Evolutionary conservation across 2,888 invertebrate genomes (phyloP), one percentile per base, ranked within the genome.

Genomic region (Agrypnus murinus): DNA sequence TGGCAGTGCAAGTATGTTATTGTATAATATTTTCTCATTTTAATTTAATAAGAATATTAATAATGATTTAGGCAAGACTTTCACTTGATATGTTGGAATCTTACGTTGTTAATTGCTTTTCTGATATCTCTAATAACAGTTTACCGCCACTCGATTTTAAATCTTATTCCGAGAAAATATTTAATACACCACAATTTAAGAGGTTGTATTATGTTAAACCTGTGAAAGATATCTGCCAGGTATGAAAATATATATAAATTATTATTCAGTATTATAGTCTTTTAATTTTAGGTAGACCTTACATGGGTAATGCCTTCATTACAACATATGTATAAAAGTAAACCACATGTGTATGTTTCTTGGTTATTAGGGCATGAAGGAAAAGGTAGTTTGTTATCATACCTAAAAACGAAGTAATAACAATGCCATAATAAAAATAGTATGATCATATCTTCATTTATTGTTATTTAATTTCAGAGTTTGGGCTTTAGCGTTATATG

Each of bases 281-380:
- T 46, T 48, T 12, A 10, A 48, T 69, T 78, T 72, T 80, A 88
- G 85, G 76, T 93, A 53, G 87, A 89, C 73, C 79, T 93, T n/a
- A 89, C 87, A 43, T 93, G 92, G 92, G 85, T 88, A 1, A 84
- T 92, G 77, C 92, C 92, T 6, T 86, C 91, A 6, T 78, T 89
- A 32, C 86, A 88, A 25, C 85, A 90, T 70, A 86, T 92, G 71
- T 96, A 95, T 82, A 90, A 90, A 83, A 89, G 88, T 14, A 95
- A 95, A 82, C 94, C 95, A 0, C 89, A 93, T 72, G 90, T 92
- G 75, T 94, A 94, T 80, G 85, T 97, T 3, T 91, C 93, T 0
- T 91, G 91, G 84, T 84, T 97, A n/a, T 85, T 97, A 3, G 95
- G 94, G 0, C 93, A 96, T 83, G 96, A 97, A 84, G 96, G 96